Base-by-base conservation (phyloP, 1,140 invertebrate species). In the Drepana arcuata region DNA sequence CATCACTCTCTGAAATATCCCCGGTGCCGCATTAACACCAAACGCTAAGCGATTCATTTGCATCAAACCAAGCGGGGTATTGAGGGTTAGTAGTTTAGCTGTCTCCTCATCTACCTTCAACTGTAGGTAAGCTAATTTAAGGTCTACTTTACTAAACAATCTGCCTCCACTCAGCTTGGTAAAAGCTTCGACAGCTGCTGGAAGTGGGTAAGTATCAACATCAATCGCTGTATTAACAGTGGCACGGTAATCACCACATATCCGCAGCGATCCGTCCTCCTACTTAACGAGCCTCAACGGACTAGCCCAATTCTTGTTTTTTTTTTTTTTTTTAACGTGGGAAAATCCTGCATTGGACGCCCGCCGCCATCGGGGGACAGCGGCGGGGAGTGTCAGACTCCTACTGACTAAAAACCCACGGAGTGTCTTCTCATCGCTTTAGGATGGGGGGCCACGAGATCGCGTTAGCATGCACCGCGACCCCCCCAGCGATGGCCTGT, bases 31-130 rank as follows among this genome's bases (percentile, higher is more conserved):
- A 23, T 49, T 52, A 6, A 85, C 60, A 5, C 85, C 84, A 56
- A 81, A 86, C 6, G 67, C 65, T 36, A 87, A 30, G 1, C 79
- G 37, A 18, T 74, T 78, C 16, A 84, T 71, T 28, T 52, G 48
- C 59, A 69, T 86, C 12, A 85, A 31, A 14, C 85, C 84, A 26
- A 58, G 51, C 14, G 70, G 75, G 9, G 68, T 71, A 33, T 62
- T 64, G 1, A 71, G 32, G 6, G 63, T 63, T 26, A 70, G 31
- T 2, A 49, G n/a, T 38, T 42, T 37, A 12, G 51, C 29, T 7
- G 62, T 44, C 18, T 47, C 18, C 2, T 77, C 60, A 56, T 69
- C 60, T 0, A 75, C 60, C 16, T 29, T 38, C 5, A 77, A 10
- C 41, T 82, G 73, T 13, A 36, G 45, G 29, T 68, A 72, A 5